These are phyloP conservation scores for Drosophila acutilabella DNA, from an alignment of 2,888 invertebrate genomes.

Conservation along the genomic window DNA sequence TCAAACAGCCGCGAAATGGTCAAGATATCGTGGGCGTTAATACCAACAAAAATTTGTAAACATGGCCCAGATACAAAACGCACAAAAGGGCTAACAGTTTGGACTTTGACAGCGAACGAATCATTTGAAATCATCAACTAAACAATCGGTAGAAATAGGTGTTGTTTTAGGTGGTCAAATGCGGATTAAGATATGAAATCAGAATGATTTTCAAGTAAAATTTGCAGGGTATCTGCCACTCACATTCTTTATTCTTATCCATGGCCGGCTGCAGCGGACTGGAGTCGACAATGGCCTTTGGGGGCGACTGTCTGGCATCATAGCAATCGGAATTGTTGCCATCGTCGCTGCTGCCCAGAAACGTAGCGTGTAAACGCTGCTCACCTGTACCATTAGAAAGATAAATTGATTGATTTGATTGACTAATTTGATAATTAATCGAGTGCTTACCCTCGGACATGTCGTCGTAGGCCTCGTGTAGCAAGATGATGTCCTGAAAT, in stretches of 20 bases:
- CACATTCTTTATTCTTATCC: constrained; percentile 99
- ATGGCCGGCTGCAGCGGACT: constrained; percentile 96
- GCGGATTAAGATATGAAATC: too few species aligned
- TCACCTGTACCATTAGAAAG: constrained; percentile 74
- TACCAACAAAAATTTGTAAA: constrained; percentile 63
- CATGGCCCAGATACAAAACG: constrained; percentile 31
- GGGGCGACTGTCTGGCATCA: constrained; percentile 89
- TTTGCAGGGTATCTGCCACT: constrained; percentile 85
- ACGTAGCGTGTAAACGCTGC: constrained; percentile 84
- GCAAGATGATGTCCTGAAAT: constrained; percentile 83
- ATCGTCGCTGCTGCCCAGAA: constrained; percentile 84
- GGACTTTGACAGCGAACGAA: neutral
- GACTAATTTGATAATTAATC: constrained; percentile 5
- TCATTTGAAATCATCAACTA: too few species aligned
- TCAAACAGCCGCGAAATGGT: constrained; percentile 68
- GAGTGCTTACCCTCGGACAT: constrained; percentile 84
- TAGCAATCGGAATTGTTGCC: constrained; percentile 84
- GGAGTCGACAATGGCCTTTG: constrained; percentile 96
- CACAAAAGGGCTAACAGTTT: constrained; percentile 32
- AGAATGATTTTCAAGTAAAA: neutral
- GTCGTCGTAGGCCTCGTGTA: constrained; percentile 84
- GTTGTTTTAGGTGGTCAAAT: too few species aligned
- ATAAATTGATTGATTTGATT: neutral
- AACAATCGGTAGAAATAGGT: too few species aligned
- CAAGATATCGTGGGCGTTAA: constrained; percentile 44